Base-by-base conservation (phyloP, 2,113 vertebrate species). In the Tinamus guttatus region DNA sequence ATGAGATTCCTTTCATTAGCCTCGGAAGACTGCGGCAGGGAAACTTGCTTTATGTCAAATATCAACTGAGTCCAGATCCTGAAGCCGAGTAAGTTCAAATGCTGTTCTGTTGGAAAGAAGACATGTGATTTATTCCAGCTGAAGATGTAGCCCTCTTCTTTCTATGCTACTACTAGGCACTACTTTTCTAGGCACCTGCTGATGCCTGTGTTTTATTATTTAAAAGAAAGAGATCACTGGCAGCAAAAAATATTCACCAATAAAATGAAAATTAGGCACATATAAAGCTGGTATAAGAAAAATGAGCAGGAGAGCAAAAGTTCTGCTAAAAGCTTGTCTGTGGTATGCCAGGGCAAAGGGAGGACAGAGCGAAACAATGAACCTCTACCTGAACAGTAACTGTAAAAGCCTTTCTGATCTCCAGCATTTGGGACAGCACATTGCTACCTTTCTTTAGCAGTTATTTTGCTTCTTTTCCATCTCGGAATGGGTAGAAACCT, bases 131-230 rank as follows among this genome's bases (percentile, higher is more conserved):
- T n/a, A 13, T 52, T 2, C 3, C 9, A 43, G 49, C 80, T 84
- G 73, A 0, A 1, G 41, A 5, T 47, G 24, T 41, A 47, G 45
- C 47, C 17, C 0, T 51, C 13, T 25, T 4, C 0, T 0, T 22
- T 51, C 60, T 47, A 3, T 27, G 36, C 30, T n/a, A n/a, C n/a
- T n/a, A n/a, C n/a, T n/a, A n/a, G n/a, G n/a, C n/a, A n/a, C n/a
- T n/a, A n/a, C n/a, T 17, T 94, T 77, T 63, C 59, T 59, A 87
- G 79, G 18, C 68, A 74, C 20, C 19, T 67, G 20, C 6, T 38
- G 79, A 54, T 51, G 25, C 12, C 11, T 52, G 45, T 69, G 52
- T 73, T 86, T 62, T 52, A 41, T 79, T 81, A 34, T 43, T 56
- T 62, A 73, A 56, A 82, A 45, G 22, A 73, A 56, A 22, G 7